Base-by-base conservation (phyloP, 2,888 invertebrate genomes). In the Drosophila fungiperda region DNA sequence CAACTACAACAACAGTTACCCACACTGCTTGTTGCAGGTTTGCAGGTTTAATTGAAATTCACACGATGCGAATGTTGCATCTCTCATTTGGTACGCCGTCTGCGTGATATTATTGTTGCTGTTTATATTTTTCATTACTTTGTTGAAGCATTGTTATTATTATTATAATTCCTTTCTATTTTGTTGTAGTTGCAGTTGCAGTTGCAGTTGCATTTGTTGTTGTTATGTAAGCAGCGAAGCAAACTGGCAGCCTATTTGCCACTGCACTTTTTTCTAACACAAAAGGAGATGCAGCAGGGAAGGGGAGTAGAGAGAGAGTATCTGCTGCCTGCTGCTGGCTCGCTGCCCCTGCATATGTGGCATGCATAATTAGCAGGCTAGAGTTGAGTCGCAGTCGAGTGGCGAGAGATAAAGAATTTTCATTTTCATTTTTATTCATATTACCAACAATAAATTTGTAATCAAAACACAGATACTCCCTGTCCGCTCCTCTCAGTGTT, bases 31-130 rank as follows among this genome's bases (percentile, higher is more conserved):
- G 71, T 64, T 57, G 62, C 70, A 23, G 67, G 69, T 63, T 45
- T 73, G 73, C 66, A 38, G 59, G 42, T 82, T 86, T 90, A 90
- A 91, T 91, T 91, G 90, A 91, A 91, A 91, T 91, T 91, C 91
- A 91, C 90, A 91, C 90, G 88, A 82, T 90, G 91, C 87, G 85
- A 79, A 79, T 66, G 71, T 57, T 72, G 82, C 62, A 29, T 29
- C 48, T 53, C 89, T 89, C 87, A 84, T 83, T 84, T 87, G 64
- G 87, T 88, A 87, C 73, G 87, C 89, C 75, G 61, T 80, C 83
- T 87, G 85, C 83, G 86, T 87, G 76, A 69, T 64, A 17, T 76
- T 74, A 62, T 67, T 62, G 73, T 73, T 58, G 40, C 35, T 65
- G 49, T 54, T 62, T 48, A 38, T 75, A 68, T 70, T 69, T 83